Evolutionary conservation across 2,797 vertebrate genomes (phyloP), one percentile per base, ranked within the genome.

Genomic region (Cryptoblepharus egeriae): DNA sequence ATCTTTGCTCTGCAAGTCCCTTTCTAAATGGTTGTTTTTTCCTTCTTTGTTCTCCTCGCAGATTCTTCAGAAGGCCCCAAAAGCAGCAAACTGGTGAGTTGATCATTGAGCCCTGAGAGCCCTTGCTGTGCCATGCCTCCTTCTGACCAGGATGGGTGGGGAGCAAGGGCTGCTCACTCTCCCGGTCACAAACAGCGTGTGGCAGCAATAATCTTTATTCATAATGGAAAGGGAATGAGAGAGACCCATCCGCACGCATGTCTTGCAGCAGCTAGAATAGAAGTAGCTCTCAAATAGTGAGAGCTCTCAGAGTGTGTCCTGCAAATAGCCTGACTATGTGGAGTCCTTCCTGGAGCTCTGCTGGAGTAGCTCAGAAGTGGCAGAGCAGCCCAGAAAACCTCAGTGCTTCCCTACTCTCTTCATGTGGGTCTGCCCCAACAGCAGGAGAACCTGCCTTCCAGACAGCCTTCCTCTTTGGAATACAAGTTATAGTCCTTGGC

Each of bases 11-110:
- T 1, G 37, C n/a, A 70, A 61, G 32, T 5, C 4, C 28, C 35
- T 69, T 61, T 79, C 0, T 26, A 1, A n/a, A 20, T 73, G 8
- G 2, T 76, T 83, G 84, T 4, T 75, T 79, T 87, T 45, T 90
- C 3, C 90, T 89, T 72, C 78, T 84, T 80, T 92, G 89, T 15
- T 26, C 32, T 49, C 28, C 42, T 42, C 85, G 35, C 96, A 99
- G 98, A 99, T 82, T 96, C 96, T 89, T 86, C 95, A 87, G 98
- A 99, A 69, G 94, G 96, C 11, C 80, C 97, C 81, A 99, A 97
- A 93, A 94, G 96, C 84, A 96, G 96, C 91, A 99, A 98, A 95
- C 90, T 97, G 97, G 98, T 99, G 94, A 98, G 98, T 98, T 67
- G 2, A 35, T 39, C 42, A 5, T 30, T 72, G 58, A 24, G 9